Base-by-base conservation (phyloP, 2,797 vertebrate genomes). In the Xiphorhynchus erythropygius region DNA sequence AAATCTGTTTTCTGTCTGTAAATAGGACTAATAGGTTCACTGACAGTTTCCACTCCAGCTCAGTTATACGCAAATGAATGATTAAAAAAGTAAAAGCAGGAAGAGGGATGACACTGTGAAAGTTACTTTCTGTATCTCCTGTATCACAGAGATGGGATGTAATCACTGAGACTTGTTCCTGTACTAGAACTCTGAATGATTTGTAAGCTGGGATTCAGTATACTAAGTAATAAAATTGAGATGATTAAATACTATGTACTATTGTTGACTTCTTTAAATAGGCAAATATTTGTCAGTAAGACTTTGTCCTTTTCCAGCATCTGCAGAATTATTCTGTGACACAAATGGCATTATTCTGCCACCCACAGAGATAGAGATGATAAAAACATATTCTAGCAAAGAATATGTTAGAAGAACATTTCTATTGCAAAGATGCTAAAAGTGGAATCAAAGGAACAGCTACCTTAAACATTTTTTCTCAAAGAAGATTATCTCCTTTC, bases 311-410 rank as follows among this genome's bases (percentile, higher is more conserved):
- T 96, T 96, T 93, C 75, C 75, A 96, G 53, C 75, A 93, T 81
- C 70, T 84, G 56, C 59, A 95, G 74, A 96, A 96, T 94, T 95
- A 91, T 67, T 13, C 67, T 92, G 57, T 96, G 87, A 97, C 69
- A 97, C 77, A 96, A 90, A 93, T 84, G 82, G 83, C 85, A 92
- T 93, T 94, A 94, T 87, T 92, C 65, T 97, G 57, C 92, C 79
- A 94, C 87, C 89, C 69, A 89, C 91, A 86, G 68, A 95, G 70
- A 96, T 46, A 78, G 67, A 77, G 78, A 91, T 79, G 91, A 96
- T 95, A 96, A 97, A 97, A 97, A 75, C 65, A 93, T 74, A 95
- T 86, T 92, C 56, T 84, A 95, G 83, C 86, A 93, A 93, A 86
- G 75, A 97, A 87, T 95, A 81, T 85, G 73, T 96, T 95, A 91